A percentile compares a stretch with the other conserved stretches of the same genome.
phyloP scores from a whole-genome alignment of 2,113 vertebrate species.

The Sinosuthora webbiana region DNA sequence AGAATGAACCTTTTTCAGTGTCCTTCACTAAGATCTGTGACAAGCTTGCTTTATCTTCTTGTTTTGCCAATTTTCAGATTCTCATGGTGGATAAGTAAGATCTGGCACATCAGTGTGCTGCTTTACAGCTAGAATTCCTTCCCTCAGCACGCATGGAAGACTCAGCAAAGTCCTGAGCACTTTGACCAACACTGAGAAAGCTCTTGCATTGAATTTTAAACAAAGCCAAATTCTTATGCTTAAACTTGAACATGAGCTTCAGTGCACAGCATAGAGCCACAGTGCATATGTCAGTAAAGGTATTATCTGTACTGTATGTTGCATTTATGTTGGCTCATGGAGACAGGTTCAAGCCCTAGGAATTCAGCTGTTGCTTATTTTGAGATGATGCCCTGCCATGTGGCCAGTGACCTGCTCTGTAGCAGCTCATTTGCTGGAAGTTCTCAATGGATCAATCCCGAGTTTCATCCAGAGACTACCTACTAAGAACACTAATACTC shows the following conservation, averaged over 20 bases:
- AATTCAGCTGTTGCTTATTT: background rate
- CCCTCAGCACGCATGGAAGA: background rate
- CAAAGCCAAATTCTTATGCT: background rate
- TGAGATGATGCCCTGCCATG: background rate
- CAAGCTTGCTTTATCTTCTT: background rate
- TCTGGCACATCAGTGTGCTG: background rate
- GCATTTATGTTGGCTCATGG: background rate
- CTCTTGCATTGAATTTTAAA: background rate
- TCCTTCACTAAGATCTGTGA: background rate
- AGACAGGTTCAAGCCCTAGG: background rate
- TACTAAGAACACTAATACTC: constrained; percentile 23
- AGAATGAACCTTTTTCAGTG: background rate
- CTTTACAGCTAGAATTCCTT: background rate
- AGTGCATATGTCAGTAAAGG: background rate
- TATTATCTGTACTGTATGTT: background rate
- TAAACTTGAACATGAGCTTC: background rate
- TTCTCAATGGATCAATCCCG: background rate
- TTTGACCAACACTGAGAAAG: background rate
- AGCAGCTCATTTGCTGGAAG: constrained; percentile 4
- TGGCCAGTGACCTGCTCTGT: background rate
- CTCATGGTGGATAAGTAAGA: background rate
- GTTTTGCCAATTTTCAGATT: background rate
- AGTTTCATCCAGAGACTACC: constrained; percentile 28
- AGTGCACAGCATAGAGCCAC: background rate
- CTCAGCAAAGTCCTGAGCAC: background rate